Evolutionary conservation across 2,888 invertebrate genomes (phyloP).

Genomic region (Trachelus stipa): DNA sequence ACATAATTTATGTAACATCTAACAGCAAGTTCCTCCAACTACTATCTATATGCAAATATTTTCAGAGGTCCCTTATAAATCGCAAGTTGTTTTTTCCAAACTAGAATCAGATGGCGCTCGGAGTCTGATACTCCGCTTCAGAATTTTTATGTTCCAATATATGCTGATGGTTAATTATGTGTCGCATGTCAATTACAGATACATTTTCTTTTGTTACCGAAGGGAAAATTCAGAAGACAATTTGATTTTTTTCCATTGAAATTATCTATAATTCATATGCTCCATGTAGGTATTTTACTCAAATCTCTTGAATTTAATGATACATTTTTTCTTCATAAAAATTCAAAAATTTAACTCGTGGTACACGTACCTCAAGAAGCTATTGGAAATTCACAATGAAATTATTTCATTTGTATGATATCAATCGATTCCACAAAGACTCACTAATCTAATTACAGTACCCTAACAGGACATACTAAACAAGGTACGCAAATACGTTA

Average conservation of each 20-base stretch:
- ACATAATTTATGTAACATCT: not conserved
- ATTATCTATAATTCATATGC: not conserved
- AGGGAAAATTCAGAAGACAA: not conserved
- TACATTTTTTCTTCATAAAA: no score
- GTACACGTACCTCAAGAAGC: no score
- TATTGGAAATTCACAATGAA: no score
- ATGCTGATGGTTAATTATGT: no score
- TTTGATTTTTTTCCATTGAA: not conserved
- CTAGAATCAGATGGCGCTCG: no score
- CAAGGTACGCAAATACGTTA: not conserved
- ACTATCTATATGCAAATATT: slow-evolving; percentile 17
- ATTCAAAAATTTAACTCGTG: no score
- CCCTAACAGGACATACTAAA: not conserved
- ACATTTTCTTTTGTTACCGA: no score
- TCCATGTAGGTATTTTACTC: not conserved
- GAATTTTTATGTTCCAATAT: no score
- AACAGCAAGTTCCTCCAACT: not conserved
- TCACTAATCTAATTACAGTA: not conserved
- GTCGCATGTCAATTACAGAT: no score
- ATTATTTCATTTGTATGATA: no score
- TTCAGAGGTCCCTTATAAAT: slow-evolving; percentile 2
- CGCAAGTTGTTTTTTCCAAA: not conserved
- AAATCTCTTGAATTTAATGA: not conserved
- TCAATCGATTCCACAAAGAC: no score
- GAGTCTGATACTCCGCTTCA: no score